Evolutionary conservation across 2,797 vertebrate genomes (phyloP).

Genomic region (Hephaestus fuliginosus): DNA sequence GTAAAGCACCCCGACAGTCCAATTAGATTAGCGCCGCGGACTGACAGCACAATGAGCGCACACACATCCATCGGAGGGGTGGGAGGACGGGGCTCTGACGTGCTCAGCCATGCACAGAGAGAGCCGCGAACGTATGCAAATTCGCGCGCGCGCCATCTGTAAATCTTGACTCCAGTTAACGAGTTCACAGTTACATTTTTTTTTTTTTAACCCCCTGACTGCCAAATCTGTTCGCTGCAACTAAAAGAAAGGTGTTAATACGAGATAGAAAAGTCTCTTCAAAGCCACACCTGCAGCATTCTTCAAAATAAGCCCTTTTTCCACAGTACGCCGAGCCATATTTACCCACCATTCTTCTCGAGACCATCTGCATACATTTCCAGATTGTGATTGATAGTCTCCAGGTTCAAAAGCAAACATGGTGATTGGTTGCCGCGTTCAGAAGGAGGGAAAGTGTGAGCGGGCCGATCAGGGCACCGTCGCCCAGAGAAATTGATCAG

Average conservation of each 20-base stretch:
- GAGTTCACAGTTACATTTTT: constrained; percentile 18
- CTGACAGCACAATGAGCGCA: constrained; percentile 54
- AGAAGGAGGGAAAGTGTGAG: constrained; percentile 36
- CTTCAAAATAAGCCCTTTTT: constrained; percentile 3
- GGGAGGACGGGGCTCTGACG: constrained; percentile 10
- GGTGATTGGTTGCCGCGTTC: constrained; percentile 67
- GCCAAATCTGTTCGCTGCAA: not conserved
- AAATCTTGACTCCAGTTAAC: constrained; percentile 44
- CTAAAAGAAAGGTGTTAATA: not conserved
- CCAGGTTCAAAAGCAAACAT: constrained; percentile 42
- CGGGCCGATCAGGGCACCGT: constrained; percentile 47
- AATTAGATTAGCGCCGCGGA: constrained; percentile 76
- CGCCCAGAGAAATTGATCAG: constrained; percentile 77
- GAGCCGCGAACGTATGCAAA: constrained; percentile 50
- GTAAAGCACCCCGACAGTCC: constrained; percentile 68
- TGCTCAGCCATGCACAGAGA: constrained; percentile 45
- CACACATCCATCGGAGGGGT: constrained; percentile 27
- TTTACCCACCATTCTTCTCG: constrained; percentile 44
- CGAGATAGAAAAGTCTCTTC: constrained; percentile 6
- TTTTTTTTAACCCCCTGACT: constrained; percentile 14
- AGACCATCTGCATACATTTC: constrained; percentile 11
- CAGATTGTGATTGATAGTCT: constrained; percentile 75
- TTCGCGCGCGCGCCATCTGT: constrained; percentile 52
- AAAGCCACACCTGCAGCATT: constrained; percentile 7
- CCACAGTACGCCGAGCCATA: constrained; percentile 26